Base-by-base conservation (phyloP, 92 coral and sea anemone species). In the Muricea muricata region DNA sequence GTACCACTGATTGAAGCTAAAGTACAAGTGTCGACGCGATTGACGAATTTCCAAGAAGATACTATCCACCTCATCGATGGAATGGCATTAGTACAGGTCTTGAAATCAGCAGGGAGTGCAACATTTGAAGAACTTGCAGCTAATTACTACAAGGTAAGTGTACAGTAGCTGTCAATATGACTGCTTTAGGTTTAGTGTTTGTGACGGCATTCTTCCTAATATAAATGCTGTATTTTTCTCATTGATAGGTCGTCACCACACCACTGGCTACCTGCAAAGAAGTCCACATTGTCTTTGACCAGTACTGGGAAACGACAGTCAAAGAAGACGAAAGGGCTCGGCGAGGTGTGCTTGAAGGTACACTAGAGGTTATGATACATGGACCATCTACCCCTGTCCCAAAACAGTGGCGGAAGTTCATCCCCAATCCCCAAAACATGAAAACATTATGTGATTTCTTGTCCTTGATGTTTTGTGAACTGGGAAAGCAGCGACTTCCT, bases 201-300 rank as follows among this genome's bases (percentile, higher is more conserved):
- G n/a, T n/a, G n/a, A n/a, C n/a, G n/a, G n/a, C n/a, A n/a, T n/a
- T n/a, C n/a, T n/a, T n/a, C n/a, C n/a, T n/a, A n/a, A n/a, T n/a
- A n/a, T n/a, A n/a, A n/a, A n/a, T n/a, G n/a, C n/a, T n/a, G n/a
- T n/a, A n/a, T n/a, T n/a, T n/a, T n/a, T n/a, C n/a, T n/a, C n/a
- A n/a, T n/a, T n/a, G n/a, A n/a, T n/a, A n/a, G n/a, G 87, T 46
- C 25, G 40, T 88, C 55, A 75, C 85, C 30, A 24, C 72, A 70
- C 26, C 56, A 8, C 88, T 87, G 21, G 55, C 75, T 2, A 46
- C 48, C 20, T 78, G 80, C 71, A 40, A 71, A 54, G 66, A 60
- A 81, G 87, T 87, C 24, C 67, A 87, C 82, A 48, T 87, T 8
- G 91, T 82, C 82, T 87, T 82, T 33, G 91, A 87, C 77, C 87